phyloP scores from a whole-genome alignment of 2,888 invertebrate genomes.

The Onchidella celtica region DNA sequence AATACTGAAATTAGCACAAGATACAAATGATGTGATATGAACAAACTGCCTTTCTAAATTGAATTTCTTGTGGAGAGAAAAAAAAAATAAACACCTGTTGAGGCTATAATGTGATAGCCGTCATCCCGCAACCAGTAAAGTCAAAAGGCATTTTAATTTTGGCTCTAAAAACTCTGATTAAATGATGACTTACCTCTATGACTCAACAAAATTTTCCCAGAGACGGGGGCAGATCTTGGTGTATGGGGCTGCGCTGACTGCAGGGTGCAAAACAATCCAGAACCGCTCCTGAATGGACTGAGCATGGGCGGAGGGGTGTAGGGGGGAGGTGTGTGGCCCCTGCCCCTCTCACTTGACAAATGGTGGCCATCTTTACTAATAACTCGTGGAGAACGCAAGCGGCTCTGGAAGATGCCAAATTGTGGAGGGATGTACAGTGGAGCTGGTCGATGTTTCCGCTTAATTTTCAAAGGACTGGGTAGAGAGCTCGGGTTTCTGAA shows the following conservation, averaged over 20 bases:
- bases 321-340: constrained; percentile 82
- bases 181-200: constrained; percentile 49
- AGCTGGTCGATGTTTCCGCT: constrained; percentile 79
- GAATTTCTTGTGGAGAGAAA: no score
- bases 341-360: constrained; percentile 54
- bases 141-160: background rate
- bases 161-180: background rate
- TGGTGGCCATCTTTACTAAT: constrained; percentile 65
- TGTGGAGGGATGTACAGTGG: constrained; percentile 81
- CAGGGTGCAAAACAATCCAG: constrained; percentile 88
- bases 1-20: no score
- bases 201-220: constrained; percentile 57
- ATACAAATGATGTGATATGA: no score
- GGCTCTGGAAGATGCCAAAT: constrained; percentile 82
- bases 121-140: no score
- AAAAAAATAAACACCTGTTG: background rate
- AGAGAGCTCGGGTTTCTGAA: constrained; percentile 90
- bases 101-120: no score
- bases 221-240: constrained; percentile 78
- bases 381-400: constrained; percentile 81
- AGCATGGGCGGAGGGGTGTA: constrained; percentile 97
- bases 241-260: constrained; percentile 64
- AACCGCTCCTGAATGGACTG: constrained; percentile 93
- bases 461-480: constrained; percentile 73
- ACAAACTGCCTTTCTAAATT: no score